Conservation (phyloP, 2,113 vertebrate genomes). For the Gallinago jamesoni region DNA sequence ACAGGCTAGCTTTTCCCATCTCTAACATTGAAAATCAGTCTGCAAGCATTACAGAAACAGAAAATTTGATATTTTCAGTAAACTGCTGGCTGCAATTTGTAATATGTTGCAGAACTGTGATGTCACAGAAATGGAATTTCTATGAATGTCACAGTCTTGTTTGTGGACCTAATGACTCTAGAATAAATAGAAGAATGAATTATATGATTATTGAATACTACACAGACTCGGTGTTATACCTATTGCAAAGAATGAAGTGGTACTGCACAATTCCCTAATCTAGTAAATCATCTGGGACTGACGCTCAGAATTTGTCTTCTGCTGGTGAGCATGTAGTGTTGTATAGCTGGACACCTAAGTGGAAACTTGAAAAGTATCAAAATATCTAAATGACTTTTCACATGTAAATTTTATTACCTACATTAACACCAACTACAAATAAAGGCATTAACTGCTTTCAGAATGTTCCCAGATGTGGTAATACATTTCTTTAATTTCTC, state of each 20-base stretch:
- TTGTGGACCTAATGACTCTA: constrained; percentile 37
- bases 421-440: background rate
- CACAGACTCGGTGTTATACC: background rate
- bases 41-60: background rate
- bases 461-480: background rate
- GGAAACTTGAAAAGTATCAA: background rate
- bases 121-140: constrained; percentile 30
- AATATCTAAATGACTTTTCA: background rate
- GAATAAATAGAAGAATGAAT: constrained; percentile 1
- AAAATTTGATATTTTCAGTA: background rate
- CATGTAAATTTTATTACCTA: background rate
- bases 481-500: background rate
- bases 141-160: background rate
- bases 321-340: background rate
- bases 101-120: background rate
- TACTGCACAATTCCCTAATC: background rate
- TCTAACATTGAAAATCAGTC: background rate
- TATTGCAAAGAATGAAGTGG: background rate
- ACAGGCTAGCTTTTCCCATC: background rate
- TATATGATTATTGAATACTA: background rate
- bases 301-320: background rate
- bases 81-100: background rate
- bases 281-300: background rate
- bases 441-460: background rate
- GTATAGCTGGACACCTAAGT: background rate